Evolutionary conservation across 1,140 invertebrate species (phyloP).

Genomic region (Sycophila sp.): DNA sequence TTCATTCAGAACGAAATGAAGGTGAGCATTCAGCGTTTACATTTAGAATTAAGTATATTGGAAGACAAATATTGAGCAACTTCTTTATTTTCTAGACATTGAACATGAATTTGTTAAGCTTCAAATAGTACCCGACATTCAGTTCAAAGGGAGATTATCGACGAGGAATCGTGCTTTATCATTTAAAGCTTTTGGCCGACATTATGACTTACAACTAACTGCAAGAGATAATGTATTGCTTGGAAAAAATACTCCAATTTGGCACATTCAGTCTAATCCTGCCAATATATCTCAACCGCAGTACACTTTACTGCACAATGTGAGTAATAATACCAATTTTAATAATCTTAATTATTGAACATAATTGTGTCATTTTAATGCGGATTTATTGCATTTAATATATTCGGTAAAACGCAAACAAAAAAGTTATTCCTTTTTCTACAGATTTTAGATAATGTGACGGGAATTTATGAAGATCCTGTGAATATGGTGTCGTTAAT

Average conservation of each 20-base stretch:
- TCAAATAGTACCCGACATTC: not conserved
- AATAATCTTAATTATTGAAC: too few relatives aligned
- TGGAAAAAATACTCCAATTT: conserved; percentile 34
- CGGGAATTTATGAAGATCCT: conserved; percentile 31
- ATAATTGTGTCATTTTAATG: too few relatives aligned
- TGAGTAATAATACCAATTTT: conserved; percentile 7
- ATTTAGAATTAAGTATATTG: too few relatives aligned
- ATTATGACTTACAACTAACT: conserved; percentile 19
- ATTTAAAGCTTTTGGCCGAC: conserved; percentile 23
- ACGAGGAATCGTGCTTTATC: conserved; percentile 16
- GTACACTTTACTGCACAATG: conserved; percentile 17
- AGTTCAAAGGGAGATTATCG: not conserved
- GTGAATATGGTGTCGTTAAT: conserved; percentile 26
- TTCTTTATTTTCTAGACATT: too few relatives aligned
- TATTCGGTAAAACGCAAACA: too few relatives aligned
- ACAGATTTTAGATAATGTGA: conserved; percentile 19
- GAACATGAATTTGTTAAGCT: conserved; percentile 14
- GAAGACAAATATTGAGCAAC: too few relatives aligned
- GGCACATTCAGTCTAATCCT: conserved; percentile 8
- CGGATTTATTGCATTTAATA: too few relatives aligned
- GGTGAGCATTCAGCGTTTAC: conserved; percentile 7
- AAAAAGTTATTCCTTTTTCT: not conserved
- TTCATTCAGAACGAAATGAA: not conserved
- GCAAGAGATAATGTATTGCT: conserved; percentile 21
- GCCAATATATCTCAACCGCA: not conserved